Evolutionary conservation across 2,888 invertebrate genomes (phyloP).

Genomic region (Oxyteleia sp.): DNA sequence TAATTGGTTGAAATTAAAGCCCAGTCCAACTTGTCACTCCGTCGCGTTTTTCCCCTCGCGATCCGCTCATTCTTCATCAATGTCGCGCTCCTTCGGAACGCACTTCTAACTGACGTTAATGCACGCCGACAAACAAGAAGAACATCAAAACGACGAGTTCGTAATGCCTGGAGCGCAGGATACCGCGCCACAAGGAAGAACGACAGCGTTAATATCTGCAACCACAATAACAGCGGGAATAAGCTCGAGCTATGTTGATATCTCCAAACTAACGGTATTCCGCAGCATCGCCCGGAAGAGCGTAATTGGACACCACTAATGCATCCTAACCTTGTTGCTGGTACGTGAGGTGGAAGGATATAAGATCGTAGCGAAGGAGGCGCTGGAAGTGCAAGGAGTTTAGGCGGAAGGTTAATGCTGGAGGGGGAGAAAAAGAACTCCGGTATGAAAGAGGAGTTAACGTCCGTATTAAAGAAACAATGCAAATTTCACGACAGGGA

Average conservation of each 20-base stretch:
- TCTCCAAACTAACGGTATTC: slow-evolving; percentile 39
- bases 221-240: slow-evolving; percentile 70
- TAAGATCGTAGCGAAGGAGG: slow-evolving; percentile 59
- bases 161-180: slow-evolving; percentile 52
- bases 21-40: slow-evolving; percentile 18
- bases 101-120: slow-evolving; percentile 53
- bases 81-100: slow-evolving; percentile 36
- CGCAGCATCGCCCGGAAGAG: slow-evolving; percentile 33
- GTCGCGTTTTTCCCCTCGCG: slow-evolving; percentile 4
- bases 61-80: slow-evolving; percentile 47
- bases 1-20: slow-evolving; percentile 44
- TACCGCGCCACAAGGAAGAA: slow-evolving; percentile 33
- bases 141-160: slow-evolving; percentile 53
- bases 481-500: no score
- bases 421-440: not conserved
- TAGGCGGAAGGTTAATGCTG: slow-evolving; percentile 22
- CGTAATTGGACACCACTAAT: slow-evolving; percentile 81
- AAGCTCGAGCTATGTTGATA: slow-evolving; percentile 55
- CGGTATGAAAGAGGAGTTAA: no score
- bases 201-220: slow-evolving; percentile 66
- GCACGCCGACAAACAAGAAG: slow-evolving; percentile 51
- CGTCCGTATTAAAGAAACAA: no score
- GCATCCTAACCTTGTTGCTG: slow-evolving; percentile 78
- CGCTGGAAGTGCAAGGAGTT: not conserved
- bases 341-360: slow-evolving; percentile 78